Evolutionary conservation across 2,797 vertebrate species (phyloP).

Genomic region (Urophycis tenuis): DNA sequence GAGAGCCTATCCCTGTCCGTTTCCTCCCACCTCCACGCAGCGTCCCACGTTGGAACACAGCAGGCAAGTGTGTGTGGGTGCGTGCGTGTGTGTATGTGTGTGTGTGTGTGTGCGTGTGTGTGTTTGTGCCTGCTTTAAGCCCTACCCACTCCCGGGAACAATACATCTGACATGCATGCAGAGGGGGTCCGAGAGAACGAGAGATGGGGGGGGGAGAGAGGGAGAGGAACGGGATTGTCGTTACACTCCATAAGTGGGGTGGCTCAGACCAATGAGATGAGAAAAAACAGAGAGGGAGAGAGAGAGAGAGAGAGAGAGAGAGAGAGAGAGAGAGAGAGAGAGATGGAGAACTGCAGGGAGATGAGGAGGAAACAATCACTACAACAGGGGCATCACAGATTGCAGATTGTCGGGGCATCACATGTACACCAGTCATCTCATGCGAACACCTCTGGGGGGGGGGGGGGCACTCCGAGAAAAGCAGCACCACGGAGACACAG

Average conservation of each 20-base stretch:
- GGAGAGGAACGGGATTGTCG: not conserved
- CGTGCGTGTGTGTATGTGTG: not conserved
- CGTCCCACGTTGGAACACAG: slow-evolving; percentile 31
- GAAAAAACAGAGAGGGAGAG: slow-evolving; percentile 26
- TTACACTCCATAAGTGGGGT: not conserved
- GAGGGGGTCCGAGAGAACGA: slow-evolving; percentile 10
- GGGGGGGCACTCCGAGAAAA: too few relatives aligned
- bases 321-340: not conserved
- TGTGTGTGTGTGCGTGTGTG: not conserved
- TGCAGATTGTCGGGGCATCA: not conserved
- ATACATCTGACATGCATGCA: slow-evolving; percentile 52
- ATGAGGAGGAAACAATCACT: slow-evolving; percentile 4
- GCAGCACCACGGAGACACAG: too few relatives aligned
- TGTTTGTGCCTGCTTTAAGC: slow-evolving; percentile 1
- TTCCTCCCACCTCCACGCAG: slow-evolving; percentile 33
- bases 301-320: slow-evolving; percentile 11
- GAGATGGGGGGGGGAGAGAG: slow-evolving; percentile 11
- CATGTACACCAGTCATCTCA: not conserved
- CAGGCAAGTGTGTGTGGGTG: slow-evolving; percentile 27
- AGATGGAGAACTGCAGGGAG: slow-evolving; percentile 23
- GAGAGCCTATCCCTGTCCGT: slow-evolving; percentile 21
- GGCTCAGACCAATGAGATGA: not conserved
- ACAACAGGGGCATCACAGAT: too few relatives aligned
- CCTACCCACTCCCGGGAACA: slow-evolving; percentile 47
- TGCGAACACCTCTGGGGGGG: not conserved